Evolutionary conservation across 2,113 vertebrate genomes (phyloP).

Genomic region (Phylloscopus trochilus): DNA sequence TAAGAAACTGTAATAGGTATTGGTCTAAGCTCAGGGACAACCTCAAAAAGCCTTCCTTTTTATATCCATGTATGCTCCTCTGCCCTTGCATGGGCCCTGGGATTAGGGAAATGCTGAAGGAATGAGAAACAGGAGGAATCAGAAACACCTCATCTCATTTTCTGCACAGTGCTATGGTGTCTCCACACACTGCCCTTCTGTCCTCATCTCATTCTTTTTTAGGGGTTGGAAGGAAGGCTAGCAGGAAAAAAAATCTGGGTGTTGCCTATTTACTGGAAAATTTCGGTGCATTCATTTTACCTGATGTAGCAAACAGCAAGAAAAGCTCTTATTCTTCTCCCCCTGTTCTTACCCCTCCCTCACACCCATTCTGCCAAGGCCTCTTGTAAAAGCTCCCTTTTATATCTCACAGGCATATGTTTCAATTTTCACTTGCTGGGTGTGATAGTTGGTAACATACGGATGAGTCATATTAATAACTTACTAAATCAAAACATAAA

Average conservation of each 20-base stretch:
- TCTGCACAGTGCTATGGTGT: neutral
- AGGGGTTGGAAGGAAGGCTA: neutral
- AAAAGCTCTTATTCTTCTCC: neutral
- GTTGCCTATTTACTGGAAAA: neutral
- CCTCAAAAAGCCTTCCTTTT: neutral
- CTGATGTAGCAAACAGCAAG: neutral
- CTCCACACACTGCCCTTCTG: neutral
- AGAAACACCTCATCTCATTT: neutral
- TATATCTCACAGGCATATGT: conserved; percentile 55
- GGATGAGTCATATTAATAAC: conserved; percentile 42
- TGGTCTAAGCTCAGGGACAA: neutral
- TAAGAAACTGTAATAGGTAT: neutral
- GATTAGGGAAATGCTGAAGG: neutral
- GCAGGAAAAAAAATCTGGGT: neutral
- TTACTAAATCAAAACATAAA: conserved; percentile 42
- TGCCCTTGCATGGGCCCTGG: neutral
- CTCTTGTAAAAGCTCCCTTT: conserved; percentile 24
- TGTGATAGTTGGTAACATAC: conserved; percentile 49
- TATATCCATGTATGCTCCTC: neutral
- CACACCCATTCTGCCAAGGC: neutral
- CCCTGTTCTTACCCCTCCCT: neutral
- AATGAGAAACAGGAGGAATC: neutral
- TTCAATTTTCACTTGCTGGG: conserved; percentile 57
- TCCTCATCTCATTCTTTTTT: neutral
- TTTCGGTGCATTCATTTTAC: neutral